Base-by-base conservation (phyloP, 2,113 vertebrate genomes). In the Anoplopoma fimbria region DNA sequence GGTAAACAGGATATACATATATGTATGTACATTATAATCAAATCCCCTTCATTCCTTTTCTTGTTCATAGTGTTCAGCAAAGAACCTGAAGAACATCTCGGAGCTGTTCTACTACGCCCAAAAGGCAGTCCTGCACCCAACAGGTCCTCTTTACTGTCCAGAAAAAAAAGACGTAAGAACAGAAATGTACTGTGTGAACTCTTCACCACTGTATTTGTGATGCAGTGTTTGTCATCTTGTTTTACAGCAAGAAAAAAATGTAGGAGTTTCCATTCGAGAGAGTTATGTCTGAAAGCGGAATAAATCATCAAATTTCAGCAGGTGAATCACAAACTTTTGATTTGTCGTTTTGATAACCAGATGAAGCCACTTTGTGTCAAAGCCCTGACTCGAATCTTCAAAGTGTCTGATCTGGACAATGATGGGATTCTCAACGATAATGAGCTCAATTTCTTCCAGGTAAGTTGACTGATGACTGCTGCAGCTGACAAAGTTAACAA, bases 51-150 rank as follows among this genome's bases (percentile, higher is more conserved):
- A n/a, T 72, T 23, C 19, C 10, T 10, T 80, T 47, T 79, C 38
- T 19, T 83, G 3, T 85, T 69, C 93, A 55, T 82, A 99, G 98
- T 99, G 98, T 94, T 99, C 98, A 86, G 98, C 98, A 19, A 99
- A 99, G 95, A 99, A 97, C 91, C 93, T 99, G 95, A 99, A 99
- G 96, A 99, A 99, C 91, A 99, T 99, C 92, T 99, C 98, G 0
- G 98, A 99, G 86, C 95, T 99, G 40, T 99, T 99, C 93, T 99
- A 99, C 93, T 99, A 99, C 17, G 98, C 98, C 40, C 98, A 99
- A 90, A 99, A 99, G 90, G 98, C 98, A 21, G 98, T 99, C 76
- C 96, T 99, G 42, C 98, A 99, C 93, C 98, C 98, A 69, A 99
- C 97, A 49, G 97, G 97, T 10, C 98, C 98, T 8, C 95, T 99